Evolutionary conservation across 1,140 invertebrate genomes (phyloP).

Genomic region (Atta cephalotes): DNA sequence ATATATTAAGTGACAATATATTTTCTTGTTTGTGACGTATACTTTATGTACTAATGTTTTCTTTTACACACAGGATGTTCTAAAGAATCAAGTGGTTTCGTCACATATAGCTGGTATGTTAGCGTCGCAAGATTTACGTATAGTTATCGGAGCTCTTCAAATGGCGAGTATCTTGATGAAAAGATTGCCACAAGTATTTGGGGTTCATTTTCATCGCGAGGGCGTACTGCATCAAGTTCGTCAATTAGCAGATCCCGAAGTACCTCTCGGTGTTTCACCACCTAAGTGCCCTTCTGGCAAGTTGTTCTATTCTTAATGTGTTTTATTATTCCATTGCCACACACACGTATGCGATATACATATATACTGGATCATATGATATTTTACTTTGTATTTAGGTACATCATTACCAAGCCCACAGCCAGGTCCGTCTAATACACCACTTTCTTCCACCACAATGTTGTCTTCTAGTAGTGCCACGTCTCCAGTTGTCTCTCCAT

Average conservation of each 20-base stretch:
- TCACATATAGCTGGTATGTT: conserved; percentile 99
- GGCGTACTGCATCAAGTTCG: conserved; percentile 97
- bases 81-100: conserved; percentile 97
- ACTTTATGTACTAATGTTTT: conserved; percentile 3
- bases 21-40: background rate
- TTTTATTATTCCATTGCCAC: background rate
- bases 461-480: conserved; percentile 84
- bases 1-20: background rate
- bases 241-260: conserved; percentile 91
- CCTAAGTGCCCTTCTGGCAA: conserved; percentile 87
- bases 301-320: background rate
- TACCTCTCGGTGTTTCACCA: conserved; percentile 88
- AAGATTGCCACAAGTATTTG: conserved; percentile 97
- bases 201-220: conserved; percentile 97
- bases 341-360: background rate
- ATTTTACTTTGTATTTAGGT: conserved; percentile 75
- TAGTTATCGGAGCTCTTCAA: conserved; percentile 98
- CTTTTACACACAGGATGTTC: conserved; percentile 88
- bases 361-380: background rate
- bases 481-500: conserved; percentile 85
- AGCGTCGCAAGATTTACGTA: conserved; percentile 97
- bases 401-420: conserved; percentile 85
- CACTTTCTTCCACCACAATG: conserved; percentile 82
- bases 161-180: conserved; percentile 99
- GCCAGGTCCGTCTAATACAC: conserved; percentile 85